A percentile compares a stretch with the other conserved stretches of the same genome.
Conservation (phyloP, 2,113 vertebrate genomes). For the Boleophthalmus pectinirostris region DNA sequence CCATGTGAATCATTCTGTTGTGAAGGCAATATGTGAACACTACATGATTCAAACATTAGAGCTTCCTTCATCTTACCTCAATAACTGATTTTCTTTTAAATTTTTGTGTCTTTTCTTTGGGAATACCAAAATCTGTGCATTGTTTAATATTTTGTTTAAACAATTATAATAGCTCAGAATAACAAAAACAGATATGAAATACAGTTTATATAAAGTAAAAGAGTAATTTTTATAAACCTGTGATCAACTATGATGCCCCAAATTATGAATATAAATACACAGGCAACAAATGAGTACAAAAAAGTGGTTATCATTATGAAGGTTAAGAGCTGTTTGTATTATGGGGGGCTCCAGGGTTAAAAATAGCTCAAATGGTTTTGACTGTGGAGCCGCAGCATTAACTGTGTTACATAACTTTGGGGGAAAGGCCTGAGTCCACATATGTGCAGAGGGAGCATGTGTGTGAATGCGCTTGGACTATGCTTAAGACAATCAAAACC, state of each 20-base stretch:
- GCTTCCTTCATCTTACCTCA: no score
- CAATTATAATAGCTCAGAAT: no score
- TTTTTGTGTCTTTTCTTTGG: no score
- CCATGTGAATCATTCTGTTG: no score
- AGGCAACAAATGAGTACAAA: conserved; percentile 28
- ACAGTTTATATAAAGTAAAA: no score
- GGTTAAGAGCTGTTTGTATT: conserved; percentile 53
- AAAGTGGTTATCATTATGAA: conserved; percentile 30
- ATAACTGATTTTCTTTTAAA: no score
- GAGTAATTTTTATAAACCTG: background rate
- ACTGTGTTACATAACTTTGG: conserved; percentile 66
- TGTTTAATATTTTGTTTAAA: no score
- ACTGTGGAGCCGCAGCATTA: conserved; percentile 60
- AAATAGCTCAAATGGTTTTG: conserved; percentile 66
- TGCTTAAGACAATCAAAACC: conserved; percentile 67
- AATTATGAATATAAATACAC: conserved; percentile 22
- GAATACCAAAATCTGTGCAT: no score
- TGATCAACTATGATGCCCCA: no score
- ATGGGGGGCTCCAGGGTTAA: conserved; percentile 57
- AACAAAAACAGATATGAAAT: no score
- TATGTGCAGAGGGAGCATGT: conserved; percentile 32
- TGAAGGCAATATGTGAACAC: no score
- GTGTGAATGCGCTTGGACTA: conserved; percentile 66
- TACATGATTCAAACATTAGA: no score
- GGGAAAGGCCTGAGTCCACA: conserved; percentile 17